Percentiles rank a stretch among this genome's conserved stretches.
These are phyloP conservation scores for Protobothrops mucrosquamatus DNA, from an alignment of 2,113 vertebrate species.

Conservation along the genomic window DNA sequence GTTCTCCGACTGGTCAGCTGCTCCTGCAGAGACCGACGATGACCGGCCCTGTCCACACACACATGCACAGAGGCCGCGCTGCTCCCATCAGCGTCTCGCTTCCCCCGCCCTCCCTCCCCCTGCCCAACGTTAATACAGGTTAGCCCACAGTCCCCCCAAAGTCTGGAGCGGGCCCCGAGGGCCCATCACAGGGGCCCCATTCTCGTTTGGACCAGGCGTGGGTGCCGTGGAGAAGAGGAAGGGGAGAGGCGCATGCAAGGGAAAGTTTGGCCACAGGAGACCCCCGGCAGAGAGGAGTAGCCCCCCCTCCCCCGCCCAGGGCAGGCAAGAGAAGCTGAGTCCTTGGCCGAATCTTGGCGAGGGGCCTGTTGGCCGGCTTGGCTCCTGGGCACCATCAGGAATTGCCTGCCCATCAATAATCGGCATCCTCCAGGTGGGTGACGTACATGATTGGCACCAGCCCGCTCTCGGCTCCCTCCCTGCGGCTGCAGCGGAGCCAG, in stretches of 20 bases:
- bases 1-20: background rate
- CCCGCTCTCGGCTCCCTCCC: slow-evolving; percentile 71
- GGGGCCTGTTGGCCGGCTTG: background rate
- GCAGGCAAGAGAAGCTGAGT: background rate
- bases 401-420: slow-evolving; percentile 47
- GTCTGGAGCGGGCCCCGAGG: background rate
- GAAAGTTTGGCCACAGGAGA: slow-evolving; percentile 30
- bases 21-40: background rate
- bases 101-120: background rate
- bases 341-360: background rate
- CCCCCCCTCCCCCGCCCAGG: slow-evolving; percentile 12
- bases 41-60: background rate
- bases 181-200: background rate
- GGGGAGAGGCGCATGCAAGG: slow-evolving; percentile 14
- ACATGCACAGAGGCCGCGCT: background rate
- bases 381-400: background rate
- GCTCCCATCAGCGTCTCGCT: background rate
- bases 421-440: slow-evolving; percentile 66
- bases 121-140: background rate
- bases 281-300: slow-evolving; percentile 1
- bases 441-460: slow-evolving; percentile 91
- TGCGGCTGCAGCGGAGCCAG: slow-evolving; percentile 82
- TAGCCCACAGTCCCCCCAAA: background rate
- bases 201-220: background rate
- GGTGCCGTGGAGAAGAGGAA: background rate